Evolutionary conservation across 2,888 invertebrate species (phyloP).

Genomic region (Drosophila fulvimacula): DNA sequence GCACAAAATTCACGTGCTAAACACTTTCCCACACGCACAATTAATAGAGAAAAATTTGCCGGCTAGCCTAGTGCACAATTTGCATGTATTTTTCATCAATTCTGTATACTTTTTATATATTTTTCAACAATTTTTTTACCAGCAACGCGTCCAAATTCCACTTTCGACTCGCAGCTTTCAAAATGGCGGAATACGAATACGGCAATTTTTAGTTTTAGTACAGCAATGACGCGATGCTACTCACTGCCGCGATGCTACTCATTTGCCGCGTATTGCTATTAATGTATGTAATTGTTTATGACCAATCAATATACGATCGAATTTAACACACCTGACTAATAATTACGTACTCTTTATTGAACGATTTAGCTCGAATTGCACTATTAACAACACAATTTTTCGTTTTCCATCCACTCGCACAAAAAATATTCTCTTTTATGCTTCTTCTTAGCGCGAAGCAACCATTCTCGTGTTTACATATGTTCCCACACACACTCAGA

Average conservation of each 20-base stretch:
- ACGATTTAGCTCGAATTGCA: constrained; percentile 49
- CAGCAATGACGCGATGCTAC: constrained; percentile 84
- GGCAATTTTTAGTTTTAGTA: constrained; percentile 84
- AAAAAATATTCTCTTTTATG: constrained; percentile 63
- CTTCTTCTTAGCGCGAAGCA: constrained; percentile 46
- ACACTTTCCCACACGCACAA: constrained; percentile 64
- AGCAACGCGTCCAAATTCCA: constrained; percentile 85
- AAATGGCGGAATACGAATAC: constrained; percentile 85
- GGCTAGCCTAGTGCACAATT: constrained; percentile 40
- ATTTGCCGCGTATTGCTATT: constrained; percentile 57
- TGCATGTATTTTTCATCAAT: constrained; percentile 57
- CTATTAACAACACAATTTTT: constrained; percentile 52
- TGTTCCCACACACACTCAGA: constrained; percentile 43
- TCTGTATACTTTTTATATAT: constrained; percentile 63
- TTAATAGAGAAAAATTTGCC: constrained; percentile 51
- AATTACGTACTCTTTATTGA: constrained; percentile 41
- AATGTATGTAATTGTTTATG: constrained; percentile 31
- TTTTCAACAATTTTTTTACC: constrained; percentile 79
- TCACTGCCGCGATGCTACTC: constrained; percentile 70
- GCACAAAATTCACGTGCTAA: constrained; percentile 70
- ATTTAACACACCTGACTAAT: constrained; percentile 53
- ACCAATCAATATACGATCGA: constrained; percentile 8
- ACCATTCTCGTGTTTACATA: constrained; percentile 50
- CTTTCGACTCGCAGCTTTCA: constrained; percentile 84
- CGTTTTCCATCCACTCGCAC: constrained; percentile 68